Conservation (phyloP, 2,113 vertebrate genomes). For the Spilogale gracilis region DNA sequence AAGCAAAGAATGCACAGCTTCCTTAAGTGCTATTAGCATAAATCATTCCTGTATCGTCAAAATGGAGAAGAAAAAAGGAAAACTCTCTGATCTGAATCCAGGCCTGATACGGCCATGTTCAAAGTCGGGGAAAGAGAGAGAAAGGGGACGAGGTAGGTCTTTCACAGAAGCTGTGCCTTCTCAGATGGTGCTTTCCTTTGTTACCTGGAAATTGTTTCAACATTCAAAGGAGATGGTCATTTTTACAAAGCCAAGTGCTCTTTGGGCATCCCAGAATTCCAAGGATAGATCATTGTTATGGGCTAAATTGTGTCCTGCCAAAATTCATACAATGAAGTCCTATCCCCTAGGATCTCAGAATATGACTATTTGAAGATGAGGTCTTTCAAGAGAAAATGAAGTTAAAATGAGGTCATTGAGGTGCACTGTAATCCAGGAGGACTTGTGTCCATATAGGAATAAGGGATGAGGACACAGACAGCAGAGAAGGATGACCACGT, state of each 20-base stretch:
- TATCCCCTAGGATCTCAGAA: neutral
- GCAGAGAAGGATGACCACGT: rapidly evolving
- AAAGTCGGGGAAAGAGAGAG: rapidly evolving
- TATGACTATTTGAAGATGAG: neutral
- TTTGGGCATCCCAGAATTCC: neutral
- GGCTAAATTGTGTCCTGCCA: neutral
- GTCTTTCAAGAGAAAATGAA: neutral
- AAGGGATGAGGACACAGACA: neutral
- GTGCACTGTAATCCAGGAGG: rapidly evolving
- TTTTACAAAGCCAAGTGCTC: rapidly evolving
- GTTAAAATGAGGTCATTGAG: rapidly evolving
- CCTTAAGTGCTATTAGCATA: too few species aligned
- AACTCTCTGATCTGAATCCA: neutral
- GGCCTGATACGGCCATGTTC: neutral
- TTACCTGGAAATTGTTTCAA: neutral
- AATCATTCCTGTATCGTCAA: neutral
- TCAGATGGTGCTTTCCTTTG: rapidly evolving
- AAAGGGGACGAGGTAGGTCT: rapidly evolving
- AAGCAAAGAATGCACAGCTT: neutral
- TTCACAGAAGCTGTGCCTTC: rapidly evolving
- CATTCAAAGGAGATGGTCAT: neutral
- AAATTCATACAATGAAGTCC: neutral
- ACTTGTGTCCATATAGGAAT: rapidly evolving
- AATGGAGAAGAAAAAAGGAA: neutral
- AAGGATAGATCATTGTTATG: rapidly evolving